These are phyloP conservation scores for Sycon ciliatum DNA, from an alignment of 37 sponge, comb jelly and placozoan species.

Conservation along the genomic window DNA sequence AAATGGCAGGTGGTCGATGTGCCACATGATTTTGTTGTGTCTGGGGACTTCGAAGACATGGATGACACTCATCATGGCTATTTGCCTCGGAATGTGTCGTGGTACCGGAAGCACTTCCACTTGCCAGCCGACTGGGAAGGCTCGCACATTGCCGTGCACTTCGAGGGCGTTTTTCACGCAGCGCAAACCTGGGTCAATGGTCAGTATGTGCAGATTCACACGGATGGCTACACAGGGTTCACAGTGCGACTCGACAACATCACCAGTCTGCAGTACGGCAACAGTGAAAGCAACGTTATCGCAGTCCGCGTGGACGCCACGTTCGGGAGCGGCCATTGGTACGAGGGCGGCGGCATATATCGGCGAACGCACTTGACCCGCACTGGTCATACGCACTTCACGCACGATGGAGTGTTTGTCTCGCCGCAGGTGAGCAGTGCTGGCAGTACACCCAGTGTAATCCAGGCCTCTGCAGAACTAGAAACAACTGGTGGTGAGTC, in stretches of 20 bases:
- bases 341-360: conserved; percentile 54
- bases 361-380: conserved; percentile 29
- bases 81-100: conserved; percentile 27
- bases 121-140: conserved; percentile 48
- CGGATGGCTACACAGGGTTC: conserved; percentile 45
- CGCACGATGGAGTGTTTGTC: conserved; percentile 35
- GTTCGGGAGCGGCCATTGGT: conserved; percentile 40
- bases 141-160: conserved; percentile 33
- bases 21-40: conserved; percentile 36
- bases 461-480: too few relatives aligned
- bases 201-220: conserved; percentile 26
- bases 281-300: conserved; percentile 33
- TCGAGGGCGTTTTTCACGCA: conserved; percentile 46
- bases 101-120: conserved; percentile 49
- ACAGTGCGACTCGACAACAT: conserved; percentile 44
- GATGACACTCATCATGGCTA: conserved; percentile 20
- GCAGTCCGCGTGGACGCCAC: conserved; percentile 31
- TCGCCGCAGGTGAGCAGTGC: too few relatives aligned
- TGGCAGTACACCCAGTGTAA: too few relatives aligned
- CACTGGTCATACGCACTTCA: conserved; percentile 21
- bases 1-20: conserved; percentile 42
- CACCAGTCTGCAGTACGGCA: conserved; percentile 19
- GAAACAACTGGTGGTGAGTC: too few relatives aligned
- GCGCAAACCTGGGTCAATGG: conserved; percentile 41
- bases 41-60: conserved; percentile 9